Percentiles rank a stretch among this genome's conserved stretches.
phyloP scores from a whole-genome alignment of 2,797 vertebrate species.

The Danio choprae region DNA sequence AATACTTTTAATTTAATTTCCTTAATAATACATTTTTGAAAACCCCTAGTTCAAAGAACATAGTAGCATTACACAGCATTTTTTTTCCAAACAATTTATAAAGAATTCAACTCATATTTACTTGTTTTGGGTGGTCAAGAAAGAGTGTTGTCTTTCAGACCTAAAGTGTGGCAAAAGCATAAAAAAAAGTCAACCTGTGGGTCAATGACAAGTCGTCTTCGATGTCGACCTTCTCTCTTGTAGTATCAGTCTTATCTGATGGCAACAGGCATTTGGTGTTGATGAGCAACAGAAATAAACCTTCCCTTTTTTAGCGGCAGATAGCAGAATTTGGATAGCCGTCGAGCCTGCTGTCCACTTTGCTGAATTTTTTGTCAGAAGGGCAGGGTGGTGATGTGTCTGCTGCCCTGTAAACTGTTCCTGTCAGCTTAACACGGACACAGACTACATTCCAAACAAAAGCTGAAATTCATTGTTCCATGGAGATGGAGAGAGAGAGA shows the following conservation, averaged over 20 bases:
- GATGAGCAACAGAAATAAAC: conserved; percentile 7
- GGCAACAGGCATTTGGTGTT: conserved; percentile 3
- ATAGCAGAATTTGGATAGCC: conserved; percentile 15
- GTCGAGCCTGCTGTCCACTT: conserved; percentile 9
- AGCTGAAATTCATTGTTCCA: conserved; percentile 9
- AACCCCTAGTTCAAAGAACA: background rate
- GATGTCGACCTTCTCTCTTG: background rate
- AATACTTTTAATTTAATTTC: too few species aligned
- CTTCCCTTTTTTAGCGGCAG: background rate
- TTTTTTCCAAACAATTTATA: background rate
- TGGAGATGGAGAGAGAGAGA: conserved; percentile 11
- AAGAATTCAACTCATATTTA: background rate
- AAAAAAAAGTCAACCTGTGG: background rate
- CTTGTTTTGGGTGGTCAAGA: too few species aligned
- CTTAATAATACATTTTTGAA: background rate
- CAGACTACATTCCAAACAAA: conserved; percentile 9
- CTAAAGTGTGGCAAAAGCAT: background rate
- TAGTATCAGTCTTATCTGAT: conserved; percentile 10
- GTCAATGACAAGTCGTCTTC: background rate
- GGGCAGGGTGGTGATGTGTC: conserved; percentile 15
- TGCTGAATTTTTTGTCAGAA: conserved; percentile 2
- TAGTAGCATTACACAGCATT: background rate
- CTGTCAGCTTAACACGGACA: conserved; percentile 13
- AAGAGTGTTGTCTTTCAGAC: background rate
- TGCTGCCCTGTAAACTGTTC: conserved; percentile 22